Evolutionary conservation across 2,888 invertebrate genomes (phyloP).

Genomic region (Camptogramma bilineatum): DNA sequence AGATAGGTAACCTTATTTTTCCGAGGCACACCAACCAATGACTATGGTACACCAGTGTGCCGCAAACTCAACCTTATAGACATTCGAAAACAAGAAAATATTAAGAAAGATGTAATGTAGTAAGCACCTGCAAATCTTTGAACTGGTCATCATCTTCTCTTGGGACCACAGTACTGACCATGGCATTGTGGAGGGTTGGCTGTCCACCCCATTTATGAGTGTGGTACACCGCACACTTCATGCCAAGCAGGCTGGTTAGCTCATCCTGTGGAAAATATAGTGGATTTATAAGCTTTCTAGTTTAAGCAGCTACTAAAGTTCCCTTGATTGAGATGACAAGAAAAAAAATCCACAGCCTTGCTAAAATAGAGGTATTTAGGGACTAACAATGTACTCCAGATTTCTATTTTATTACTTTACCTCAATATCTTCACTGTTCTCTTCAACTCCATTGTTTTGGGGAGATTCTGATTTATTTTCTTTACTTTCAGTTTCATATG

Average conservation of each 20-base stretch:
- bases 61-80: no score
- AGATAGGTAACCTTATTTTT: no score
- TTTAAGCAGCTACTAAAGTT: no score
- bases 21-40: no score
- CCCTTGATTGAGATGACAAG: no score
- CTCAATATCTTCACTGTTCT: conserved; percentile 74
- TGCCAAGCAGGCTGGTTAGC: conserved; percentile 89
- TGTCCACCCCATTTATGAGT: conserved; percentile 92
- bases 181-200: conserved; percentile 93
- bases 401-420: conserved; percentile 54
- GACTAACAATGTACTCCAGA: no score
- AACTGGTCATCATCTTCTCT: conserved; percentile 80
- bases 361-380: no score
- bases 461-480: conserved; percentile 51
- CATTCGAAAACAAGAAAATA: no score
- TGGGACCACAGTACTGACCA: conserved; percentile 89
- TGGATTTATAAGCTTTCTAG: no score
- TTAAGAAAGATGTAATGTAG: conserved; percentile 19
- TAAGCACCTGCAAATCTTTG: conserved; percentile 86
- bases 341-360: no score
- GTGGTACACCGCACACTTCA: conserved; percentile 95
- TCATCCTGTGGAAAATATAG: conserved; percentile 77
- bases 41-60: no score
- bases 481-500: conserved; percentile 60
- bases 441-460: conserved; percentile 61